Percentiles rank a stretch among this genome's conserved stretches.
phyloP scores from a whole-genome alignment of 2,797 vertebrate genomes.

The Momotus momota region DNA sequence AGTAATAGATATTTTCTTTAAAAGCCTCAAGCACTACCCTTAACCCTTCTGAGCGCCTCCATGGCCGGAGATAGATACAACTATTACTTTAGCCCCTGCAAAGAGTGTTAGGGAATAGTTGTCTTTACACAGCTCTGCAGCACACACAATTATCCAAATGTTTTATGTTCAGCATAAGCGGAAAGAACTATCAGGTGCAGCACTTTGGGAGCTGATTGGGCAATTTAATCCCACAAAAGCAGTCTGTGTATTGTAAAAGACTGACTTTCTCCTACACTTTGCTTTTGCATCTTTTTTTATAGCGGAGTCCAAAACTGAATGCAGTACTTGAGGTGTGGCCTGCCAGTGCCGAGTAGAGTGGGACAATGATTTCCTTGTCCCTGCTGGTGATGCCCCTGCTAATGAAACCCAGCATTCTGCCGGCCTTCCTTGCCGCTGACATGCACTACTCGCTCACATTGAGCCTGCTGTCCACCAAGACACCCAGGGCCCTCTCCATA shows the following conservation, averaged over 20 bases:
- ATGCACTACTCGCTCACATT: too few relatives aligned
- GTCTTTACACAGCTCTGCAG: neutral
- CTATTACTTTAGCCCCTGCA: neutral
- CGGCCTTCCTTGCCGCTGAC: too few relatives aligned
- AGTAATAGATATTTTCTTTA: neutral
- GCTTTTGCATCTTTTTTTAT: too few relatives aligned
- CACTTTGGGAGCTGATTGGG: neutral
- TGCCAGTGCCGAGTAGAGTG: too few relatives aligned
- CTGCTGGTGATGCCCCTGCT: too few relatives aligned
- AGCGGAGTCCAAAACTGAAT: too few relatives aligned
- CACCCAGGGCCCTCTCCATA: too few relatives aligned
- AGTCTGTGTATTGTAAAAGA: neutral
- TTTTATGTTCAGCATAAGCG: neutral
- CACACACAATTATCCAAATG: neutral
- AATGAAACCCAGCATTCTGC: too few relatives aligned
- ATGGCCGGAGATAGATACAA: neutral
- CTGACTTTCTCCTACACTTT: neutral
- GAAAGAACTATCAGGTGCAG: slow-evolving; percentile 1
- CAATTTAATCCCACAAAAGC: slow-evolving; percentile 33
- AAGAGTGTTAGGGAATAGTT: neutral
- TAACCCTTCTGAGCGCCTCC: neutral
- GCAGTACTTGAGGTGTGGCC: too few relatives aligned
- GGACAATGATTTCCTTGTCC: too few relatives aligned
- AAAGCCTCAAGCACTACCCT: neutral
- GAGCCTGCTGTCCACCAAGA: too few relatives aligned